Base-by-base conservation (phyloP, 2,113 vertebrate genomes). In the Podarcis muralis region DNA sequence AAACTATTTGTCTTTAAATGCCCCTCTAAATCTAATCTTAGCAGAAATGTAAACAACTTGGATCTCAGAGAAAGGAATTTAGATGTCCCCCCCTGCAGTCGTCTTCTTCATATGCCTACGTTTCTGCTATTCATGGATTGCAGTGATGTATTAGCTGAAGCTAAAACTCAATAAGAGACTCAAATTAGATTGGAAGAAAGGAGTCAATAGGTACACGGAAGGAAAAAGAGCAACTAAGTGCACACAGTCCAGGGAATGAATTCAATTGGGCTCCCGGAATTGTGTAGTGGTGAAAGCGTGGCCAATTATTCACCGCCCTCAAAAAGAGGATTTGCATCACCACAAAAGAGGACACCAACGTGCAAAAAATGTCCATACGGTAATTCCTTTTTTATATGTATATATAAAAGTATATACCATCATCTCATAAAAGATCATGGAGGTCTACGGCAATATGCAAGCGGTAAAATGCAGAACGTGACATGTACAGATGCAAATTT, bases 161-260 rank as follows among this genome's bases (percentile, higher is more conserved):
- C 48, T 48, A 81, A 92, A 93, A 89, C 72, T 83, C 87, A 91
- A 1, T 83, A 89, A 88, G 59, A 89, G 88, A 72, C 22, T 81
- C 80, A 91, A 88, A 92, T 91, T 85, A 66, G 62, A 90, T 85
- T 57, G 69, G 83, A 90, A 85, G 77, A 85, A 88, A 35, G 84
- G 89, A 94, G 84, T 88, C 92, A 85, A 84, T 57, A 77, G 65
- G 40, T 83, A 68, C 84, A 88, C 11, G 87, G 62, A 92, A 59
- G 12, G 85, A 93, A 90, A 82, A 2, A 37, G 59, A 65, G n/a
- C 15, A 18, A 83, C 86, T 75, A 85, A 85, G 57, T 76, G 72
- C 53, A 8, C 32, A 5, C 84, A 85, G 43, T 85, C 57, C 32
- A 35, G 74, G 37, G 27, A 77, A 8, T 27, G 53, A 22, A 40